Evolutionary conservation across 2,888 invertebrate genomes (phyloP), one percentile per base, ranked within the genome.

Genomic region (Eucera pruinosa): DNA sequence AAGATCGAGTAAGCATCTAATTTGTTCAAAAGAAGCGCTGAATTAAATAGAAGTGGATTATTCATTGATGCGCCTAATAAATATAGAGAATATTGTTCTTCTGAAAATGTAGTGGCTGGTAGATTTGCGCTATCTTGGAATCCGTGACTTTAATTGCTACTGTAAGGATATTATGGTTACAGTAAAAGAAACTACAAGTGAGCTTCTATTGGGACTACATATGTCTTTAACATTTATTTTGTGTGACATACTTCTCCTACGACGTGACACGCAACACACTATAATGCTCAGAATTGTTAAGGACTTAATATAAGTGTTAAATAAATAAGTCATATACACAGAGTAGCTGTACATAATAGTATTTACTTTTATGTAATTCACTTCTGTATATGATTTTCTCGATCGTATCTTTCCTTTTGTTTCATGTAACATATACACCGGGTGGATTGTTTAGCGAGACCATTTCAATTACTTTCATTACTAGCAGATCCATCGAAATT

Each of bases 271-370:
- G 33, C 50, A 60, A 65, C 18, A 52, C 52, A 73, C 64, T 66
- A 72, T 57, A 55, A 64, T 58, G 72, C 64, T 71, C 41, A 62
- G 54, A 55, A 67, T 77, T 77, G 72, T 80, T 64, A 73, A 77
- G 58, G 64, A 69, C 58, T 70, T 64, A 41, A 68, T 50, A 72
- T 78, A 64, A 78, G 48, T 73, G 69, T 80, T 78, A 65, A 74
- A 65, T 78, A 77, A 72, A 73, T 54, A 45, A 66, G 48, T 65
- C 54, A 41, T 54, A 54, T 60, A 72, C 57, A 50, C 11, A 43
- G 57, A 30, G 48, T 27, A 61, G 47, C 68, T 67, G 23, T 60
- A 61, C 58, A 48, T 39, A 74, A 47, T 33, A 43, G 41, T 43
- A 57, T 67, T 68, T 64, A 52, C 50, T 78, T 70, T 36, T n/a